These are phyloP conservation scores for Paramormyrops kingsleyae DNA, from an alignment of 2,113 vertebrate genomes.

Conservation along the genomic window DNA sequence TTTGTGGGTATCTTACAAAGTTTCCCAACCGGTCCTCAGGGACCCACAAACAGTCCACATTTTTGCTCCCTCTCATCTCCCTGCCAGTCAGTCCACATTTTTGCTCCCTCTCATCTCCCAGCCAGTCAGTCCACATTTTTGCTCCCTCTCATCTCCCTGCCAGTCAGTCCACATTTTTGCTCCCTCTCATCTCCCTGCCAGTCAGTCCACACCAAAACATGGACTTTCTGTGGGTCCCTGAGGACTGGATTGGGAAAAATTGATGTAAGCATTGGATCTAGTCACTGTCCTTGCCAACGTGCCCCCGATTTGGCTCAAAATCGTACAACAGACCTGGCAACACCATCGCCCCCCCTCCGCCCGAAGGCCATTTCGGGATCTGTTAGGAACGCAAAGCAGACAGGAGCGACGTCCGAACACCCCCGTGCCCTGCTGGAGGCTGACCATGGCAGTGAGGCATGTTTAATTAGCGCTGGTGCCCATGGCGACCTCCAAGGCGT, in stretches of 20 bases:
- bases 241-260: not conserved
- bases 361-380: not conserved
- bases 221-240: not conserved
- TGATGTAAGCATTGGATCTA: not conserved
- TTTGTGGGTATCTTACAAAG: not conserved
- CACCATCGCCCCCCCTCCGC: not conserved
- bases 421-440: not conserved
- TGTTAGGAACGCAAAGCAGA: not conserved
- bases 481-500: not conserved
- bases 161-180: not conserved
- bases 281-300: not conserved
- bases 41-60: not conserved
- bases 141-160: not conserved
- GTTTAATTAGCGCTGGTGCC: not conserved
- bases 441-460: not conserved
- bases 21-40: not conserved
- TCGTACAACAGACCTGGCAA: not conserved
- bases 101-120: not conserved
- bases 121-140: not conserved
- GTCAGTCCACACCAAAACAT: not conserved
- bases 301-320: not conserved
- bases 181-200: not conserved
- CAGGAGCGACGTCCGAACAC: not conserved
- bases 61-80: not conserved
- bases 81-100: not conserved